phyloP scores from a whole-genome alignment of 2,888 invertebrate species.

The Temnothorax unifasciatus region DNA sequence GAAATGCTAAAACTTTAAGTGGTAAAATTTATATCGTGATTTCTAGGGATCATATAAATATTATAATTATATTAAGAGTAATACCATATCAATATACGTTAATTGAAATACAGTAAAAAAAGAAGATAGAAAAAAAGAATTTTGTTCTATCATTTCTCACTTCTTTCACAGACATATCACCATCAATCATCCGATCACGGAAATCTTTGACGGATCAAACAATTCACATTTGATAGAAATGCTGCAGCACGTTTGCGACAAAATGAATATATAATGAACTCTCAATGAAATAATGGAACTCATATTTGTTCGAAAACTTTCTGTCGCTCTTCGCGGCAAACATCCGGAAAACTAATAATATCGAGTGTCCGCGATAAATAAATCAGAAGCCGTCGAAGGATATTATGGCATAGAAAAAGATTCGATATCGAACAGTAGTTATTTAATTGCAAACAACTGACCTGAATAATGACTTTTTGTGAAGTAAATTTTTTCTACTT shows the following conservation, averaged over 20 bases:
- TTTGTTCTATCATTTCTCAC: not conserved
- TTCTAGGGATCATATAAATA: not conserved
- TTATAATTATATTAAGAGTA: not conserved
- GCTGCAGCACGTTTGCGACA: not conserved
- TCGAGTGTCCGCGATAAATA: constrained; percentile 39
- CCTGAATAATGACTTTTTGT: not conserved
- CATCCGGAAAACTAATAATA: constrained; percentile 28
- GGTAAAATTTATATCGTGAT: not conserved
- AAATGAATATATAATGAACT: constrained; percentile 46
- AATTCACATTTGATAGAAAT: constrained; percentile 28
- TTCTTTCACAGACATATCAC: not conserved
- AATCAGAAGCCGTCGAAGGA: constrained; percentile 28
- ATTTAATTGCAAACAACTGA: not conserved
- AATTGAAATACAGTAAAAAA: not conserved
- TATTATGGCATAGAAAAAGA: constrained; percentile 13
- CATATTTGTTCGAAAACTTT: constrained; percentile 27
- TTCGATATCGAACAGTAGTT: not conserved
- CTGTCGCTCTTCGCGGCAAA: constrained; percentile 11
- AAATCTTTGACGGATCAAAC: constrained; percentile 34
- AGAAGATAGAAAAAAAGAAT: not conserved
- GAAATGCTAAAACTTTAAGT: not conserved
- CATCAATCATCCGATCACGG: not conserved
- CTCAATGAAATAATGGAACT: constrained; percentile 45
- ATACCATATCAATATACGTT: not conserved
- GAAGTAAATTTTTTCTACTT: not conserved